Evolutionary conservation across 2,113 vertebrate species (phyloP), one percentile per base, ranked within the genome.

Genomic region (Picathartes gymnocephalus): DNA sequence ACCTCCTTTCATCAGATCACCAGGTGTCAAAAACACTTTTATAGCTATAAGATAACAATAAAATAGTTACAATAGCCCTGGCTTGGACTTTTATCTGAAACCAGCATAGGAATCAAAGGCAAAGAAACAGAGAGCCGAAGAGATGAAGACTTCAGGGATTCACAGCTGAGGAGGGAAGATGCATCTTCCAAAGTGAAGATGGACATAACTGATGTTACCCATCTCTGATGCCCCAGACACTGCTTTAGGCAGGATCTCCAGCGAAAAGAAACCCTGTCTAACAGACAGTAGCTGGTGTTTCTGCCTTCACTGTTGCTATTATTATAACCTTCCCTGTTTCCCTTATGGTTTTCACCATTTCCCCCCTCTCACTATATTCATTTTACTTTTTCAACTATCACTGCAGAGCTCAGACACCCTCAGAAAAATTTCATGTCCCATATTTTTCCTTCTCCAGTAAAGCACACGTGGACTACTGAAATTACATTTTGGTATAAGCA

Each of bases 401-500:
- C 5, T 82, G 53, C 42, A 58, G 10, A 82, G 13, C 25, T 62
- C 7, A 7, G 19, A 82, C 25, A 72, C 17, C 20, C 19, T 83
- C 54, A 71, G 23, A 80, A 78, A 64, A 83, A 68, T 2, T 9
- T 35, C 1, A 1, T 11, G 11, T 17, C n/a, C 33, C 74, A 62
- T 18, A 11, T 70, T 77, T 37, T 57, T n/a, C n/a, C 16, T 79
- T 25, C 40, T 68, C 37, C 40, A 81, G 14, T 40, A 21, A 40
- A 66, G 15, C 11, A 53, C 7, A 82, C 1, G 0, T 3, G 40
- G 33, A 45, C 24, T 71, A 33, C 0, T 30, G 16, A 33, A 65
- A 87, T 42, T 13, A 47, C 5, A 66, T 62, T 82, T 81, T 73
- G 33, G 22, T n/a, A 37, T 61, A 62, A 58, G 48, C 24, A 80